Evolutionary conservation across 2,113 vertebrate genomes (phyloP).

Genomic region (Camelus dromedarius): DNA sequence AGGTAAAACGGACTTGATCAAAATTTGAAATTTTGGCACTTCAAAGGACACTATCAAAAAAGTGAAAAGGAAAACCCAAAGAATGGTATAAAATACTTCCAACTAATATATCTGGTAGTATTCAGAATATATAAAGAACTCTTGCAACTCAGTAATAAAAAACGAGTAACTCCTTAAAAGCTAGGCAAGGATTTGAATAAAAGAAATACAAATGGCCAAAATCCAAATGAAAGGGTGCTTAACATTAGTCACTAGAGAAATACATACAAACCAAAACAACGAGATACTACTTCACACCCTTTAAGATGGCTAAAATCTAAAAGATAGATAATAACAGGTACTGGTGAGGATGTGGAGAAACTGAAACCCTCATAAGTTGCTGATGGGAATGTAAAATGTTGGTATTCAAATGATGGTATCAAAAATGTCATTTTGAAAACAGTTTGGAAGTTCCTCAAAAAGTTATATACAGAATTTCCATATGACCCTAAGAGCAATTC

Average conservation of each 20-base stretch:
- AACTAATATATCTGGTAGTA: not conserved
- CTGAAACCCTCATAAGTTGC: not conserved
- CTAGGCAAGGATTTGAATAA: not conserved
- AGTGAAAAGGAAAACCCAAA: not conserved
- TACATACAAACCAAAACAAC: not conserved
- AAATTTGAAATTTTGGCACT: not conserved
- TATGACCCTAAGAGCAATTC: not conserved
- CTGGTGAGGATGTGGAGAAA: not conserved
- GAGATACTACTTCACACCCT: not conserved
- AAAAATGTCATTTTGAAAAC: not conserved
- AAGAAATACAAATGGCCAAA: not conserved
- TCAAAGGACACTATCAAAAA: conserved; percentile 18
- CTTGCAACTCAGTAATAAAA: conserved; percentile 1
- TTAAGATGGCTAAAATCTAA: not conserved
- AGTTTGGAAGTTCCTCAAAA: not conserved
- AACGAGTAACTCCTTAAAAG: conserved; percentile 2
- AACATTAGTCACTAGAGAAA: conserved; percentile 5
- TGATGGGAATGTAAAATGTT: not conserved
- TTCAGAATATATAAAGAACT: conserved; percentile 11
- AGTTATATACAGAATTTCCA: not conserved
- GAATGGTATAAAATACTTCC: not conserved
- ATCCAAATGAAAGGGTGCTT: not conserved
- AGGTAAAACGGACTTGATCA: not conserved
- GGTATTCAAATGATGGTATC: too few species aligned
- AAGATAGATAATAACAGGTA: not conserved